These are phyloP conservation scores for Aptenodytes patagonicus DNA, from an alignment of 2,113 vertebrate genomes.

Conservation along the genomic window DNA sequence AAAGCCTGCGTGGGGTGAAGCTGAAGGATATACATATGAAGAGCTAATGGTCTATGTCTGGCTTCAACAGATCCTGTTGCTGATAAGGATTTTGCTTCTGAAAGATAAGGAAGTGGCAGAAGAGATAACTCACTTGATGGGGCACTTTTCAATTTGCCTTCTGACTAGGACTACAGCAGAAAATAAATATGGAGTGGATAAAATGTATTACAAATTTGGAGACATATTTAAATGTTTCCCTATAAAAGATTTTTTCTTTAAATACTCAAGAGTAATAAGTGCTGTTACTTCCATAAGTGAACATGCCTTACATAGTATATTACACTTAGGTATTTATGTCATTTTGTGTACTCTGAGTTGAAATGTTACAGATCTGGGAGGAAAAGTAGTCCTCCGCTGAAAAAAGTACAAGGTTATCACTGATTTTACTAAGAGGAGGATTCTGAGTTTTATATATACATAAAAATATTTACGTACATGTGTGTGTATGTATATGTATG, in stretches of 20 bases:
- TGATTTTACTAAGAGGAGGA: not conserved
- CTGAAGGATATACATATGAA: not conserved
- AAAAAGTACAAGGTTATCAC: not conserved
- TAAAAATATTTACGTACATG: not conserved
- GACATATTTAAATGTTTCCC: not conserved
- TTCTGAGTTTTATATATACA: not conserved
- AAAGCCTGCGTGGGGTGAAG: not conserved
- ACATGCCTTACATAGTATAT: rapidly evolving
- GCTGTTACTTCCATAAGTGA: not conserved
- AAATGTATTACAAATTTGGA: rapidly evolving
- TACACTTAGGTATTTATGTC: not conserved
- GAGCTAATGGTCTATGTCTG: not conserved
- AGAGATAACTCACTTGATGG: not conserved
- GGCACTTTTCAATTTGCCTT: not conserved
- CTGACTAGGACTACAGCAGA: not conserved
- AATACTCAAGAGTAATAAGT: not conserved
- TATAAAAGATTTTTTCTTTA: not conserved
- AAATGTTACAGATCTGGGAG: not conserved
- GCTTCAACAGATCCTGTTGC: not conserved
- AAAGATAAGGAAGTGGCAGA: conserved; percentile 14
- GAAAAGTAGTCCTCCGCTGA: not conserved
- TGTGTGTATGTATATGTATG: too few species aligned
- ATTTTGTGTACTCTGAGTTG: not conserved
- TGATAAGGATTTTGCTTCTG: conserved; percentile 15
- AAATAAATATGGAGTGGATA: not conserved